Conservation (phyloP, 2,113 vertebrate genomes). For the Oceanites oceanicus region DNA sequence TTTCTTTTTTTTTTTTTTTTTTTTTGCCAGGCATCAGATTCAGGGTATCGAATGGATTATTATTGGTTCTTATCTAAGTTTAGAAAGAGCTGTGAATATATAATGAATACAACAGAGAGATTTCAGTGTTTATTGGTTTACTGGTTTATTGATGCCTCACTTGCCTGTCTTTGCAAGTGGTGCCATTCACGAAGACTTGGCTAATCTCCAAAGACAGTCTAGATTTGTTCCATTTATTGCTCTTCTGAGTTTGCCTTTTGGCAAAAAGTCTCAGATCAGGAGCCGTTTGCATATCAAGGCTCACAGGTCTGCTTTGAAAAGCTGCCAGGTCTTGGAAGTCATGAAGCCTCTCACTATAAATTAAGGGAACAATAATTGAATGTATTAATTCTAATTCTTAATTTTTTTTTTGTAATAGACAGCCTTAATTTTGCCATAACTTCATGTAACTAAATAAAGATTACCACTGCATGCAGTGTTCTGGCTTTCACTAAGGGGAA, state of each 20-base stretch:
- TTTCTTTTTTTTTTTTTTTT: not conserved
- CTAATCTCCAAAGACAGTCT: constrained; percentile 54
- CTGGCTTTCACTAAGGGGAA: not conserved
- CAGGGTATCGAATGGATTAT: constrained; percentile 52
- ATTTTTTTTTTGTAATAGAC: not conserved
- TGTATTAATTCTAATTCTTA: constrained; percentile 14
- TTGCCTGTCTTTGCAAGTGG: constrained; percentile 9
- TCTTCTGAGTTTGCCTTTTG: constrained; percentile 56
- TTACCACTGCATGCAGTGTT: not conserved
- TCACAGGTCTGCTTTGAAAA: constrained; percentile 50
- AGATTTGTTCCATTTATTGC: constrained; percentile 58
- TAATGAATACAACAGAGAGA: constrained; percentile 48
- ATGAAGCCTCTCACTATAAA: not conserved
- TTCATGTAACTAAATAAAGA: not conserved
- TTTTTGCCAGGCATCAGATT: not conserved
- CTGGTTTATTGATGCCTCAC: constrained; percentile 20
- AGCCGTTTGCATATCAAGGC: constrained; percentile 25
- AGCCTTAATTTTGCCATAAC: not conserved
- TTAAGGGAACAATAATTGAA: not conserved
- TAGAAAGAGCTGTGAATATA: constrained; percentile 44
- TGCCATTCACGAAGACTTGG: constrained; percentile 33
- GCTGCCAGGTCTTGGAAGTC: constrained; percentile 29
- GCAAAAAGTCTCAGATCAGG: constrained; percentile 52
- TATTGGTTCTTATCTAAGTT: constrained; percentile 58
- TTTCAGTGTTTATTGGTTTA: constrained; percentile 45